Evolutionary conservation across 2,888 invertebrate genomes (phyloP).

Genomic region (Rhorus exstirpatorius): DNA sequence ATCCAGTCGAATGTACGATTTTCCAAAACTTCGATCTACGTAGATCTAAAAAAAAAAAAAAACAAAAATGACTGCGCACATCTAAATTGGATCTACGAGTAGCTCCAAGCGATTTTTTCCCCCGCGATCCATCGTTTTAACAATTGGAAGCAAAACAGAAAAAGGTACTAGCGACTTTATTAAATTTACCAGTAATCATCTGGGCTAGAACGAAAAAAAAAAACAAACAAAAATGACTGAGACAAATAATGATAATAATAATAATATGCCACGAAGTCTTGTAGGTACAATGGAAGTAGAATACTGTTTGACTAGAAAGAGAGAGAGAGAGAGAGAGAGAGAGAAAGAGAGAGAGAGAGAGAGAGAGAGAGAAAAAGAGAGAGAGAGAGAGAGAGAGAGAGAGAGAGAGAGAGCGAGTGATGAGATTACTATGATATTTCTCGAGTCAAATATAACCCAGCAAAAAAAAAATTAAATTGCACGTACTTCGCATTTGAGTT

Average conservation of each 20-base stretch:
- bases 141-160: constrained; percentile 2
- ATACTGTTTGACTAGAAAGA: constrained; percentile 78
- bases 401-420: constrained; percentile 55
- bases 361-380: too few species aligned
- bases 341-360: too few species aligned
- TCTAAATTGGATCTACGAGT: too few species aligned
- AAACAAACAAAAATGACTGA: constrained; percentile 11
- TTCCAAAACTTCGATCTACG: too few species aligned
- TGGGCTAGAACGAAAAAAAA: constrained; percentile 42
- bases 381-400: too few species aligned
- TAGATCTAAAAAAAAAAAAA: too few species aligned
- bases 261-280: constrained; percentile 57
- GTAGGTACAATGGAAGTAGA: constrained; percentile 57
- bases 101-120: too few species aligned
- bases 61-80: too few species aligned
- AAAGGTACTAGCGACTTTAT: constrained; percentile 40
- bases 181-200: constrained; percentile 22
- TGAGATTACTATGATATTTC: constrained; percentile 43
- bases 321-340: constrained; percentile 55
- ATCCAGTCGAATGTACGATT: too few species aligned
- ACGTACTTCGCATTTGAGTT: not conserved
- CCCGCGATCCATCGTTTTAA: constrained; percentile 29
- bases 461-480: constrained; percentile 17
- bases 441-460: constrained; percentile 32
- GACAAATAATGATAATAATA: constrained; percentile 30